Conservation (phyloP, 1,140 invertebrate genomes). For the Eciton burchellii region DNA sequence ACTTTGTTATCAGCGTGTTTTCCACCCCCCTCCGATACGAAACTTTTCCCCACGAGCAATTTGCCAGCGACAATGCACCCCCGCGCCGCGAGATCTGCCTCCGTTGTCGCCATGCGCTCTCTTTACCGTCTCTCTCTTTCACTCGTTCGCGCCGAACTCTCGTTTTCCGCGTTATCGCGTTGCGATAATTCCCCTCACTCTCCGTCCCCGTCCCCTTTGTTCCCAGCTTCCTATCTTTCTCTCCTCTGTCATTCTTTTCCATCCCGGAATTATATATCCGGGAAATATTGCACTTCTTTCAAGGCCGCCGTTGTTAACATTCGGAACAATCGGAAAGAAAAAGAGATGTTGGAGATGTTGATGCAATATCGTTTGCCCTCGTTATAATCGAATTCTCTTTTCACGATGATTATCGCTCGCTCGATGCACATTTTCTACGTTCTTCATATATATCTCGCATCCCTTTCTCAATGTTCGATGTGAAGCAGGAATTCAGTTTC, state of each 20-base stretch:
- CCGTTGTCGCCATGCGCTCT: not conserved
- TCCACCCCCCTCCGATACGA: not conserved
- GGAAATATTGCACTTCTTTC: constrained; percentile 18
- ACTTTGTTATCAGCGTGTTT: constrained; percentile 60
- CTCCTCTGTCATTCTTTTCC: not conserved
- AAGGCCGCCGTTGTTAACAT: not conserved
- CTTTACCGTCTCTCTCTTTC: constrained; percentile 1
- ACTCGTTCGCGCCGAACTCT: constrained; percentile 27
- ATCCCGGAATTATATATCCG: constrained; percentile 23
- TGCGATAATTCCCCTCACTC: not conserved
- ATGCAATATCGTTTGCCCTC: constrained; percentile 25
- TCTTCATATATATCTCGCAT: not conserved
- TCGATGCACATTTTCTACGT: not conserved
- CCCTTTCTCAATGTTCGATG: not conserved
- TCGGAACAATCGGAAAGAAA: not conserved
- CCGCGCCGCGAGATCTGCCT: constrained; percentile 19
- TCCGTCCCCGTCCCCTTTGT: not conserved
- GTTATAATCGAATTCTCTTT: constrained; percentile 2
- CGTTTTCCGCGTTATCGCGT: constrained; percentile 12
- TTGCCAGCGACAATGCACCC: constrained; percentile 53
- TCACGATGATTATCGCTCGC: not conserved
- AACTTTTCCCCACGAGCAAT: constrained; percentile 59
- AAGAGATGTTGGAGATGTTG: constrained; percentile 14
- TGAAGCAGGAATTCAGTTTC: constrained; percentile 1
- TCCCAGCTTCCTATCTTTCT: not conserved